Percentiles rank a stretch among this genome's conserved stretches.
phyloP scores from a whole-genome alignment of 2,113 vertebrate species.

The Formicarius rufipectus region DNA sequence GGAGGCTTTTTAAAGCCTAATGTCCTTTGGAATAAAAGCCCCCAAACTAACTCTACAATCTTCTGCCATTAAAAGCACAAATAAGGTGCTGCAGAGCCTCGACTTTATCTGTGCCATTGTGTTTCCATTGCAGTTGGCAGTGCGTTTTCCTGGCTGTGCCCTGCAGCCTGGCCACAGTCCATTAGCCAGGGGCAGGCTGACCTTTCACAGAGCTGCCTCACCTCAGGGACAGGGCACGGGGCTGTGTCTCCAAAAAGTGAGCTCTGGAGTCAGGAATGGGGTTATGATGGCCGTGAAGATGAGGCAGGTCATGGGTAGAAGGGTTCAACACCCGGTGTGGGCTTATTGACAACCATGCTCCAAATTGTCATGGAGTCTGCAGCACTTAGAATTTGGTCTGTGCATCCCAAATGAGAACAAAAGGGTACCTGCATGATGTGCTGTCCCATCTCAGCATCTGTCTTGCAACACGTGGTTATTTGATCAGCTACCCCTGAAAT shows the following conservation, averaged over 20 bases:
- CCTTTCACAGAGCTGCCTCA: background rate
- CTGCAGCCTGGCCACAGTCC: background rate
- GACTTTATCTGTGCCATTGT: background rate
- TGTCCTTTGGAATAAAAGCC: conserved; percentile 22
- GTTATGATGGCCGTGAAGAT: background rate
- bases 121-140: background rate
- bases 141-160: background rate
- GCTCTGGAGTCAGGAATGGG: background rate
- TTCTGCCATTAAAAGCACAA: background rate
- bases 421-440: rapidly evolving
- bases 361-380: background rate
- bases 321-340: rapidly evolving
- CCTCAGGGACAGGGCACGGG: background rate
- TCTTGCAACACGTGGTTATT: background rate
- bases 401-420: background rate
- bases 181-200: conserved; percentile 12
- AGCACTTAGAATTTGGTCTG: background rate
- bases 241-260: background rate
- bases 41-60: conserved; percentile 5
- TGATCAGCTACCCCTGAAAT: background rate
- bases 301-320: background rate
- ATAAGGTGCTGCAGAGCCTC: conserved; percentile 2
- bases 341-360: background rate
- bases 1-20: background rate
- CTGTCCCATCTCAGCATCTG: background rate